Conservation (phyloP, 2,113 vertebrate species). For the Gobio gobio region DNA sequence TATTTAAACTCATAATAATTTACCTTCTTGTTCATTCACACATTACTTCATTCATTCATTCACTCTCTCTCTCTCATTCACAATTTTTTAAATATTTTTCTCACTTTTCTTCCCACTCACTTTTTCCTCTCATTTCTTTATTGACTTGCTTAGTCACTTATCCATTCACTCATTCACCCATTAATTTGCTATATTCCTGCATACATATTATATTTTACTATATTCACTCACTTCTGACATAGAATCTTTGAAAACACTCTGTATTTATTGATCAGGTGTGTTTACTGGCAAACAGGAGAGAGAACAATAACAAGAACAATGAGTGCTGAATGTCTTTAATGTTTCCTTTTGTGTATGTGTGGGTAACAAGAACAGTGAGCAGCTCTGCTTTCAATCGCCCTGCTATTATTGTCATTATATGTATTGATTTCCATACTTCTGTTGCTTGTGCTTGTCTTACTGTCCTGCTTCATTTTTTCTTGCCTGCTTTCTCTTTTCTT, state of each 20-base stretch:
- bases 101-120: neutral
- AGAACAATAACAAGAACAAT: neutral
- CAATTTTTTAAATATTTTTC: neutral
- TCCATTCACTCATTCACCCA: neutral
- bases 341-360: neutral
- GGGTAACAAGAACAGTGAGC: neutral
- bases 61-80: neutral
- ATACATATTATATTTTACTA: neutral
- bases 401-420: neutral
- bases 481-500: constrained; percentile 42
- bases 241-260: neutral
- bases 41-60: neutral
- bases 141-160: neutral
- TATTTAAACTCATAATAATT: neutral
- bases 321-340: neutral
- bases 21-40: neutral
- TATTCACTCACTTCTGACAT: neutral
- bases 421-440: constrained; percentile 17
- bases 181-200: no score
- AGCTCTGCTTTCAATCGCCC: neutral
- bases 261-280: constrained; percentile 4
- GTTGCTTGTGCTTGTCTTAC: constrained; percentile 25
- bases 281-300: neutral
- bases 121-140: neutral
- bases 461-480: constrained; percentile 6